phyloP scores from a whole-genome alignment of 2,113 vertebrate genomes.

The Dipodomys ordii region DNA sequence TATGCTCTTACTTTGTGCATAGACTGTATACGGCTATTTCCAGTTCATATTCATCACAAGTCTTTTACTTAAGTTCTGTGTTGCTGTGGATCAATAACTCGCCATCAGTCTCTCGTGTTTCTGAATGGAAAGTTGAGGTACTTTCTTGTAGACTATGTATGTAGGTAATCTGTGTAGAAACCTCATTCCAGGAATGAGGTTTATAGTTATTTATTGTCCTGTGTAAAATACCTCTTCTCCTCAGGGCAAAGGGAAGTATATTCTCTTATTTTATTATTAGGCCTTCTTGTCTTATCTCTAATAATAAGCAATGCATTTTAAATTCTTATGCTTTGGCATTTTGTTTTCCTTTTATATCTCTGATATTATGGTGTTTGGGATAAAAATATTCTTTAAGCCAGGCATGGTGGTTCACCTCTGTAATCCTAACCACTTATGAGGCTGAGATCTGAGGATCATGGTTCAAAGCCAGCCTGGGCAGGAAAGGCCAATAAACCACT shows the following conservation, averaged over 20 bases:
- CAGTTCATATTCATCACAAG: neutral
- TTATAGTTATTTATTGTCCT: neutral
- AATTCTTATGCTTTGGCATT: neutral
- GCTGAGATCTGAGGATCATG: too few species aligned
- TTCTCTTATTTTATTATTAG: neutral
- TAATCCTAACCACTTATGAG: too few species aligned
- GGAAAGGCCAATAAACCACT: too few species aligned
- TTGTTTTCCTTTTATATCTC: neutral
- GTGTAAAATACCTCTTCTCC: neutral
- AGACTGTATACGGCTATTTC: neutral
- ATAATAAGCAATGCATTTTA: neutral
- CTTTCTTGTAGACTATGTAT: neutral
- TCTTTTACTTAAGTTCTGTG: neutral
- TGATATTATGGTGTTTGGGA: neutral
- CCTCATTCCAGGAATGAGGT: neutral
- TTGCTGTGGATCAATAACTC: neutral
- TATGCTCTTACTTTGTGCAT: neutral
- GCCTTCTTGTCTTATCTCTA: neutral
- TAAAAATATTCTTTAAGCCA: neutral
- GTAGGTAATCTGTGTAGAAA: neutral
- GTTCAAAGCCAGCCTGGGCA: too few species aligned
- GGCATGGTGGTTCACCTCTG: too few species aligned
- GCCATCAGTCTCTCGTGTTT: neutral
- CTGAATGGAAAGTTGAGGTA: neutral
- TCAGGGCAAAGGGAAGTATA: neutral